These are phyloP conservation scores for Aphidius gifuensis DNA, from an alignment of 1,140 invertebrate genomes.

Conservation along the genomic window DNA sequence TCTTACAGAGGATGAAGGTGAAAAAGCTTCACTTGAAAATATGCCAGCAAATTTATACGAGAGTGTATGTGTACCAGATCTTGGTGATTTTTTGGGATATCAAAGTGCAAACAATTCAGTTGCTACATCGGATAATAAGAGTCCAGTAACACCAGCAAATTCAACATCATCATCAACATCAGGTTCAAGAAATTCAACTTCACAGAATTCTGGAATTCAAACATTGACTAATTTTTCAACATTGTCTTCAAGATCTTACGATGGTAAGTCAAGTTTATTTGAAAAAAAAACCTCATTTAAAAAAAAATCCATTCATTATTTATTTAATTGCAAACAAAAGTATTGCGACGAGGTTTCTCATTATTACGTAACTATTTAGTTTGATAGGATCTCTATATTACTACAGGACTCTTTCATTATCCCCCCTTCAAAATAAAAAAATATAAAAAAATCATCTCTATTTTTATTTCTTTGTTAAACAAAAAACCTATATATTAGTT, in stretches of 20 bases:
- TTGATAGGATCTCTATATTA: too few relatives aligned
- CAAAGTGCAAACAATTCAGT: conserved; percentile 46
- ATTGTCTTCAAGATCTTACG: conserved; percentile 45
- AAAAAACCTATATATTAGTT: not conserved
- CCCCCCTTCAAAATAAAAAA: not conserved
- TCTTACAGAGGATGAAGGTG: conserved; percentile 67
- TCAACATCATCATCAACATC: conserved; percentile 44
- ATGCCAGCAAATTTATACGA: conserved; percentile 69
- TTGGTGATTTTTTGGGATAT: conserved; percentile 67
- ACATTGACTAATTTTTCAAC: conserved; percentile 25
- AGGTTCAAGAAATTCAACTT: conserved; percentile 20
- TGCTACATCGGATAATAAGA: conserved; percentile 49
- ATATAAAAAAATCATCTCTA: too few relatives aligned
- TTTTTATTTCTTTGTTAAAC: too few relatives aligned
- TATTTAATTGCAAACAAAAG: too few relatives aligned
- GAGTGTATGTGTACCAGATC: conserved; percentile 74
- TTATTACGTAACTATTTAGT: too few relatives aligned
- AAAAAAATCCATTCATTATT: not conserved
- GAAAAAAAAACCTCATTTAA: too few relatives aligned
- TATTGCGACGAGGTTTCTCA: too few relatives aligned
- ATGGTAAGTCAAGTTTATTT: conserved; percentile 40
- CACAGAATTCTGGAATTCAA: conserved; percentile 27
- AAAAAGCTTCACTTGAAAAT: conserved; percentile 64
- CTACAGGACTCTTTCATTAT: not conserved
- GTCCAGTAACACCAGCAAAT: conserved; percentile 47